These are phyloP conservation scores for Lordiphosa stackelbergi DNA, from an alignment of 1,140 invertebrate genomes.

Conservation along the genomic window DNA sequence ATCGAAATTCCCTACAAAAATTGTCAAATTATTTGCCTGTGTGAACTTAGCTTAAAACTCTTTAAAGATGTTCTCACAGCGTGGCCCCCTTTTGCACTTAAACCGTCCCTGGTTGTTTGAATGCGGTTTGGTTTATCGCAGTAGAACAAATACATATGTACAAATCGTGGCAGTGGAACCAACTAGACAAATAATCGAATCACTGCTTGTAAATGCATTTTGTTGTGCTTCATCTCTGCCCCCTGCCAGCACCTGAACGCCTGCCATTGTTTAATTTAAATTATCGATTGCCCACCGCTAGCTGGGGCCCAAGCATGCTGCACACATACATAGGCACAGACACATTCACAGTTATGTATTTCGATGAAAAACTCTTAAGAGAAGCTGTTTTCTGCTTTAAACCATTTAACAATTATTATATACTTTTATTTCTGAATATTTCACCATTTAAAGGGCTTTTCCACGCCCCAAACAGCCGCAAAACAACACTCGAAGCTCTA, in stretches of 20 bases:
- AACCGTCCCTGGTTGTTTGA: conserved; percentile 1
- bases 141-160: not conserved
- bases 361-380: not conserved
- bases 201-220: conserved; percentile 18
- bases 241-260: too few species aligned
- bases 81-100: too few species aligned
- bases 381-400: not conserved
- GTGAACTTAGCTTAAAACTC: too few species aligned
- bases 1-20: too few species aligned
- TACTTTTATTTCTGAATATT: too few species aligned
- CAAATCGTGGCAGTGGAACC: not conserved
- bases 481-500: not conserved
- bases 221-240: not conserved
- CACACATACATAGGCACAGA: conserved; percentile 22
- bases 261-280: conserved; percentile 23
- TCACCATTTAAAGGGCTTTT: not conserved
- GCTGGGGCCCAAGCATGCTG: conserved; percentile 43
- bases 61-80: too few species aligned
- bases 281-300: conserved; percentile 42
- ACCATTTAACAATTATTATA: not conserved
- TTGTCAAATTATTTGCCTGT: too few species aligned
- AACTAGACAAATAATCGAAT: not conserved
- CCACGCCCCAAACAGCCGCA: not conserved
- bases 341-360: conserved; percentile 9
- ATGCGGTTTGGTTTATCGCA: conserved; percentile 9